Evolutionary conservation across 2,113 vertebrate species (phyloP).

Genomic region (Otolemur garnettii): DNA sequence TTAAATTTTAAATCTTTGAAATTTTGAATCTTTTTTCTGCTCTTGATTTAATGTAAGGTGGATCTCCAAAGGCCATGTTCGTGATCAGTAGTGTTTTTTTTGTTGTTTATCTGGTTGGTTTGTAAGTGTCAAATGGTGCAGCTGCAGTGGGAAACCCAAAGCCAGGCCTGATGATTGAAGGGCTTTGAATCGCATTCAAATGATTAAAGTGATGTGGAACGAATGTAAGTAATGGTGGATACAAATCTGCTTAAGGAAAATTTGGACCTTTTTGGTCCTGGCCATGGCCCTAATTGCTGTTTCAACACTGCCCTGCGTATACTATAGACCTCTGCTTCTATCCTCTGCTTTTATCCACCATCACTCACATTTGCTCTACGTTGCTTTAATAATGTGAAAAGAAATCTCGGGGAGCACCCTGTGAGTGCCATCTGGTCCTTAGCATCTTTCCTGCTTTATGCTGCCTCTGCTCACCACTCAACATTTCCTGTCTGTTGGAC

Average conservation of each 20-base stretch:
- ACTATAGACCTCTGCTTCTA: not conserved
- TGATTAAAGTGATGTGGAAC: not conserved
- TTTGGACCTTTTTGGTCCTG: not conserved
- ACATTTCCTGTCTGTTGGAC: not conserved
- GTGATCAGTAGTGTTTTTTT: not conserved
- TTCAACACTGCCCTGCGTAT: not conserved
- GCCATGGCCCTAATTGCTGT: not conserved
- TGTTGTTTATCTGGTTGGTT: not conserved
- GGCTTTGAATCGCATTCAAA: not conserved
- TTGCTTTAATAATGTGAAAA: conserved; percentile 18
- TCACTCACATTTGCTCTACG: not conserved
- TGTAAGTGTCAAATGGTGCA: not conserved
- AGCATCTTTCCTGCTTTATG: not conserved
- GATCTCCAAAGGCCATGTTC: not conserved
- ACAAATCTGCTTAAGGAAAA: not conserved
- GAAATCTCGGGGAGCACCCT: not conserved
- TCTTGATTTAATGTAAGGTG: not conserved
- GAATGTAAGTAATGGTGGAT: not conserved
- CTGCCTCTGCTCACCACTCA: not conserved
- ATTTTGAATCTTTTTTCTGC: not conserved
- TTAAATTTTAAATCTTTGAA: not conserved
- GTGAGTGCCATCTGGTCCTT: not conserved
- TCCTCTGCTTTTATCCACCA: too few relatives aligned
- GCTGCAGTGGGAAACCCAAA: not conserved
- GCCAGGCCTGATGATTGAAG: not conserved